A percentile compares a stretch with the other conserved stretches of the same genome.
Evolutionary conservation across 2,797 vertebrate species (phyloP).

Genomic region (Chloroceryle inda): DNA sequence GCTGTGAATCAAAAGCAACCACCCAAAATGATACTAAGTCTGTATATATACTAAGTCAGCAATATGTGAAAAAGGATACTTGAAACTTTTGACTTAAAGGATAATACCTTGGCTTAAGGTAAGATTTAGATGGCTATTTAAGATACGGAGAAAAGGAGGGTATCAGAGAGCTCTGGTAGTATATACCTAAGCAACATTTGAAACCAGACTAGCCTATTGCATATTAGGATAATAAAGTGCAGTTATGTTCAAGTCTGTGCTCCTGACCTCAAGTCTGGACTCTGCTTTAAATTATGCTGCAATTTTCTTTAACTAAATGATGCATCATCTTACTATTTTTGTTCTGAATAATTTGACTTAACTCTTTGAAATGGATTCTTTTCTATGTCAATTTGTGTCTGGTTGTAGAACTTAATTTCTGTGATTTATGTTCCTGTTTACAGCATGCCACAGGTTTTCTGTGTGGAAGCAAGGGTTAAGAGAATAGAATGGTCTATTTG

Average conservation of each 20-base stretch:
- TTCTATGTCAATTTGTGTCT: not conserved
- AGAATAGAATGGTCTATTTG: not conserved
- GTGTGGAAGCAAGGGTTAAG: not conserved
- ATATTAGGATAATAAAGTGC: not conserved
- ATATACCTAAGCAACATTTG: fast-evolving
- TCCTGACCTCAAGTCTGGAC: not conserved
- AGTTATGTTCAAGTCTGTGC: not conserved
- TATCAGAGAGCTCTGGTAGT: not conserved
- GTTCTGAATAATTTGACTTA: not conserved
- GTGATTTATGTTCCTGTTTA: not conserved
- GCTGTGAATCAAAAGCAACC: not conserved
- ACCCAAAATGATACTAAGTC: not conserved
- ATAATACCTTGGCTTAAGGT: not conserved
- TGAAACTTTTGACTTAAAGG: not conserved
- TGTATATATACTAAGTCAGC: not conserved
- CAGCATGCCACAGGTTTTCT: not conserved
- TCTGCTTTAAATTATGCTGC: not conserved
- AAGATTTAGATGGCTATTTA: not conserved
- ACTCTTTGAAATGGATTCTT: not conserved
- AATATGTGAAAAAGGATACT: not conserved
- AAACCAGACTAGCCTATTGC: not conserved
- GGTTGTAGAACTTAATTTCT: not conserved
- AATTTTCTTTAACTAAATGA: not conserved
- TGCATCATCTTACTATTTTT: not conserved
- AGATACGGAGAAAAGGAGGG: not conserved